Base-by-base conservation (phyloP, 2,797 vertebrate genomes). In the Ceryle rudis region DNA sequence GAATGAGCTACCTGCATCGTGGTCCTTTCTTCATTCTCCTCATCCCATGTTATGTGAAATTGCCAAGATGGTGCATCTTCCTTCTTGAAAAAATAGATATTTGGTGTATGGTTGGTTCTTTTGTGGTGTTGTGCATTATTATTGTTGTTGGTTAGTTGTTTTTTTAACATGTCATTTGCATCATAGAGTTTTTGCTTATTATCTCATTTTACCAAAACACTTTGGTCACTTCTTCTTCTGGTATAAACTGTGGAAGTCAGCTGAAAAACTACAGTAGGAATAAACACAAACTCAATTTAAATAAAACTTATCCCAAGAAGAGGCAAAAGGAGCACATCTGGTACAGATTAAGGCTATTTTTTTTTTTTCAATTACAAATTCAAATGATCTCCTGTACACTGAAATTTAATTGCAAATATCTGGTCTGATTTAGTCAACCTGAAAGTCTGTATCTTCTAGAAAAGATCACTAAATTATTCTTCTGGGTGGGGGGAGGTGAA, bases 331-430 rank as follows among this genome's bases (percentile, higher is more conserved):
- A 89, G 31, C 35, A 86, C 70, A 93, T 86, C 80, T 91, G 82
- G 85, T 64, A 57, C 46, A 66, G 58, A 33, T 49, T 44, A 75
- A 91, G 42, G 54, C 7, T 64, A 6, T 7, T 22, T 47, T 62
- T 44, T 47, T 62, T 44, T 79, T 73, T 79, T n/a, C 9, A n/a
- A 10, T 93, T 88, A 83, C 51, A 90, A 83, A 79, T 47, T 89
- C n/a, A 81, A 83, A 87, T 83, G 41, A 95, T 61, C 75, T 88
- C 37, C 39, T 81, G 62, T 74, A 77, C 20, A 78, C 16, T 77
- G 51, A 73, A 66, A 90, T 72, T 87, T 94, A 95, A 91, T 90
- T 79, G 61, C n/a, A 77, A 93, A 42, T 5, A 55, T 84, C 95
- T 72, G 49, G 57, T 52, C 64, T 74, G 78, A 82, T 89, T 81